Evolutionary conservation across 2,888 invertebrate genomes (phyloP).

Genomic region (Drosophila maculinotata): DNA sequence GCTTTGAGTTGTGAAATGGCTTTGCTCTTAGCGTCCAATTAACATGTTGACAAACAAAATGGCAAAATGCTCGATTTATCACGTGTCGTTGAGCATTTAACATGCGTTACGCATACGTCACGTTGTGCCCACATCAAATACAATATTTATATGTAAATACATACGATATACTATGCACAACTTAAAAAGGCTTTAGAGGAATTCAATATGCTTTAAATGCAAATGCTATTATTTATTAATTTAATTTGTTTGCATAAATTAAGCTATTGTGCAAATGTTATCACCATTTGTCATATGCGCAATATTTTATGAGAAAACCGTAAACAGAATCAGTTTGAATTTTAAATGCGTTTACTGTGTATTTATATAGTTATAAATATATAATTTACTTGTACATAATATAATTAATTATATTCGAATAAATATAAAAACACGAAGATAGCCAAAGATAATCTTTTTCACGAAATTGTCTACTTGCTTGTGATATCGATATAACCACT

Average conservation of each 20-base stretch:
- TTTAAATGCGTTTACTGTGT: not conserved
- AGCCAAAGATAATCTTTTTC: not conserved
- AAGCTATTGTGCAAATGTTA: not conserved
- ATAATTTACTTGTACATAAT: too few relatives aligned
- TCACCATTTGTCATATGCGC: constrained; percentile 1
- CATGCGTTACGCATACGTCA: constrained; percentile 39
- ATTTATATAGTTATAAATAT: too few relatives aligned
- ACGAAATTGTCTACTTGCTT: not conserved
- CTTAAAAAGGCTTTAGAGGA: constrained; percentile 3
- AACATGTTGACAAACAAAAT: constrained; percentile 37
- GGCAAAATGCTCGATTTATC: constrained; percentile 13
- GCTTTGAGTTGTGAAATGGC: constrained; percentile 20
- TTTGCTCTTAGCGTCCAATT: constrained; percentile 26
- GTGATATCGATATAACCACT: constrained; percentile 2
- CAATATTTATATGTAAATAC: constrained; percentile 9
- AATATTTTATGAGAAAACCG: not conserved
- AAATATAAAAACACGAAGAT: not conserved
- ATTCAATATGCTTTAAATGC: constrained; percentile 22
- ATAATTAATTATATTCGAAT: too few relatives aligned
- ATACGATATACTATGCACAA: not conserved
- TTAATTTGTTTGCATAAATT: constrained; percentile 6
- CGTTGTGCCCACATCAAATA: constrained; percentile 24
- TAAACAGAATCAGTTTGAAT: not conserved
- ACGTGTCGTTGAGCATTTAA: constrained; percentile 21
- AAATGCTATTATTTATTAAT: constrained; percentile 3